Percentiles rank a stretch among this genome's conserved stretches.
These are phyloP conservation scores for Brachionus rotundiformis DNA, from an alignment of 1,140 invertebrate species.

Conservation along the genomic window DNA sequence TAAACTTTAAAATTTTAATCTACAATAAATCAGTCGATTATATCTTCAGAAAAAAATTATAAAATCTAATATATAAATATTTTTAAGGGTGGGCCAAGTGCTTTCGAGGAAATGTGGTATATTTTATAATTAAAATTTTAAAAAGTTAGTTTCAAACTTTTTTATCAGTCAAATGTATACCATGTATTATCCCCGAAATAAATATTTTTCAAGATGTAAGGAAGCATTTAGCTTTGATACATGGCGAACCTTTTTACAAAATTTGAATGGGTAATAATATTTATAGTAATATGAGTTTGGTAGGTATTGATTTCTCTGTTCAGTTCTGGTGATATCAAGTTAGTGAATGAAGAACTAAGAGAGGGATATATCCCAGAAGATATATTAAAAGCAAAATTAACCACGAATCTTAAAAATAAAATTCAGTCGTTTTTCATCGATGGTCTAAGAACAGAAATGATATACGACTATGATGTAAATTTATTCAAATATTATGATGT, in stretches of 20 bases:
- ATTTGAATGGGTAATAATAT: neutral
- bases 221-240: neutral
- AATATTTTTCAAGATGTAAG: neutral
- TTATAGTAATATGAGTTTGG: too few relatives aligned
- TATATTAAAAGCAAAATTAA: neutral
- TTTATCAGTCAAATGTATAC: neutral
- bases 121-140: neutral
- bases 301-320: too few relatives aligned
- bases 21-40: too few relatives aligned
- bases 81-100: neutral
- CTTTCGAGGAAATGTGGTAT: conserved; percentile 28
- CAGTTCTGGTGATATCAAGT: neutral
- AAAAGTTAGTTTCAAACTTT: neutral
- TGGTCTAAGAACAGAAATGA: neutral
- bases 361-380: neutral
- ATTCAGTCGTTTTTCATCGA: neutral
- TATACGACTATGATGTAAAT: neutral
- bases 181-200: conserved; percentile 18
- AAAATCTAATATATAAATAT: too few relatives aligned
- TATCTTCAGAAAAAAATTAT: too few relatives aligned
- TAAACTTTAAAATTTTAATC: too few relatives aligned
- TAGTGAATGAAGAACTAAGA: neutral
- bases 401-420: neutral
- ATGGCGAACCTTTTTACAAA: neutral
- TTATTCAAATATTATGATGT: neutral